Conservation (phyloP, 2,113 vertebrate species). For the Chinchilla lanigera region DNA sequence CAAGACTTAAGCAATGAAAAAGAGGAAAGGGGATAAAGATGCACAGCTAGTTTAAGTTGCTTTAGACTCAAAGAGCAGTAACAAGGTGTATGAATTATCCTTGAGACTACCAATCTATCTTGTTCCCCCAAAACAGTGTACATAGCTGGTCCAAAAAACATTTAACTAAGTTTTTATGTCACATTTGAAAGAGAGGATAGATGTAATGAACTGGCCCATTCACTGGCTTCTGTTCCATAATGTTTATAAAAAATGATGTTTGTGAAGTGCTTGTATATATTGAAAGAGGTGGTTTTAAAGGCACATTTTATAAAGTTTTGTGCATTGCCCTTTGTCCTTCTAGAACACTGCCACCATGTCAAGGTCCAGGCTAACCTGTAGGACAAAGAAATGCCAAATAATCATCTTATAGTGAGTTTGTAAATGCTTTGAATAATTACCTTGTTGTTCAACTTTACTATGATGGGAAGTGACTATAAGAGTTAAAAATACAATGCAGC, state of each 20-base stretch:
- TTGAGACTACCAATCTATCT: neutral
- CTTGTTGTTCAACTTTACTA: neutral
- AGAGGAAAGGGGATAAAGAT: neutral
- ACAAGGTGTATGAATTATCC: neutral
- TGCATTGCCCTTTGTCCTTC: no score
- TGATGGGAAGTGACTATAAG: neutral
- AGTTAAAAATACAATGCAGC: accelerated
- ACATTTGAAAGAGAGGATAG: neutral
- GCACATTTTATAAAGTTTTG: neutral
- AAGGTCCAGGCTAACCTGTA: no score
- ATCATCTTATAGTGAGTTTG: neutral
- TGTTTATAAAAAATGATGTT: slow-evolving; percentile 39
- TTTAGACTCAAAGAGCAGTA: neutral
- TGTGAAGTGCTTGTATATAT: neutral
- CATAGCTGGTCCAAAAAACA: neutral
- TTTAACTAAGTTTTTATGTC: neutral
- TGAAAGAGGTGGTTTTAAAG: slow-evolving; percentile 29
- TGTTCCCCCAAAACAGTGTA: neutral
- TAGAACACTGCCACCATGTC: no score
- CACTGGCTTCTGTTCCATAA: neutral
- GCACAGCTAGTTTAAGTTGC: neutral
- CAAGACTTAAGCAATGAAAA: neutral
- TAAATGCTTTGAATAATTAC: neutral
- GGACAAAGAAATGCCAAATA: neutral
- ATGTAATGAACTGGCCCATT: neutral